phyloP scores from a whole-genome alignment of 2,113 vertebrate genomes.

The Amblyopsis rosae region DNA sequence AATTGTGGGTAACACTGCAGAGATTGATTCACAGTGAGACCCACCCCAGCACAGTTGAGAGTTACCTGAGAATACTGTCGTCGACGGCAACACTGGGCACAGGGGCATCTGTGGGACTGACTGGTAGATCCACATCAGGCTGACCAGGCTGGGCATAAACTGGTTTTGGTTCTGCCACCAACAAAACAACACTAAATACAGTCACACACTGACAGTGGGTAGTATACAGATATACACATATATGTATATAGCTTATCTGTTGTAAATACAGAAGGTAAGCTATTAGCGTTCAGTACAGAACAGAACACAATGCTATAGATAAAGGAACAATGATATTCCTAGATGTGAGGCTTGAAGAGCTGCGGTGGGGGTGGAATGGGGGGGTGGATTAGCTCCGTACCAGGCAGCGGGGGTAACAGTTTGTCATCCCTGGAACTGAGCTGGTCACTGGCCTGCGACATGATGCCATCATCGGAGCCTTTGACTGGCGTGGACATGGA shows the following conservation, averaged over 20 bases:
- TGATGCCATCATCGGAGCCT: constrained; percentile 75
- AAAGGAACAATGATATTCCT: not conserved
- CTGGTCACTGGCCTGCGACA: constrained; percentile 83
- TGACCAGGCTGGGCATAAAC: constrained; percentile 97
- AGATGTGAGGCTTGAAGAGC: not conserved
- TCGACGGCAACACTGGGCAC: constrained; percentile 90
- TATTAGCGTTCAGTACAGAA: not conserved
- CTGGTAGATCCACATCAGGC: constrained; percentile 96
- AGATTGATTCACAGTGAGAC: not conserved
- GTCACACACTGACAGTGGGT: not conserved
- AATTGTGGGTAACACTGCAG: too few relatives aligned
- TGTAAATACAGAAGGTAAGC: too few relatives aligned
- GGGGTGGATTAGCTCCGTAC: constrained; percentile 59
- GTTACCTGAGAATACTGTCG: constrained; percentile 92
- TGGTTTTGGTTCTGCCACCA: constrained; percentile 91
- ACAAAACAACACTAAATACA: constrained; percentile 25
- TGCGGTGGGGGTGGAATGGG: not conserved
- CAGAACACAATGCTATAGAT: not conserved
- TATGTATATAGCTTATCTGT: too few relatives aligned
- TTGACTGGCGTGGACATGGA: constrained; percentile 86
- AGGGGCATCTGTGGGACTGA: constrained; percentile 94
- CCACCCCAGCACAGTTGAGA: not conserved
- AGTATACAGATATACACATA: not conserved
- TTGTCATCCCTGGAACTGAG: constrained; percentile 81
- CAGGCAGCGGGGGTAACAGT: constrained; percentile 88